A percentile compares a stretch with the other conserved stretches of the same genome.
Evolutionary conservation across 1,140 invertebrate species (phyloP).

Genomic region (Sycophaga agraensis): DNA sequence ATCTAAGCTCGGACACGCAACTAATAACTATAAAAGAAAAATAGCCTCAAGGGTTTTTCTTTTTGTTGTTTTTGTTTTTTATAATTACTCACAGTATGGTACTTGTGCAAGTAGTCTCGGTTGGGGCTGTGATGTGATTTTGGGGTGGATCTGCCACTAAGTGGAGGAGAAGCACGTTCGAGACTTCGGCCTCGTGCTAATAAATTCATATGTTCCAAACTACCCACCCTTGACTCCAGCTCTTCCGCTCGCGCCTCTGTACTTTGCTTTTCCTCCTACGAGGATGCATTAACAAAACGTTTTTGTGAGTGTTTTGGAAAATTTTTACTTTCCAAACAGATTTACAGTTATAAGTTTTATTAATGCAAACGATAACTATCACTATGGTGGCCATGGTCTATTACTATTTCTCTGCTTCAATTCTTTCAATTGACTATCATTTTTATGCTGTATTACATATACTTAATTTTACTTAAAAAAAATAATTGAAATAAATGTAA

Average conservation of each 20-base stretch:
- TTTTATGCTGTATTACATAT: too few species aligned
- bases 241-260: constrained; percentile 97
- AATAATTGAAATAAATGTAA: too few species aligned
- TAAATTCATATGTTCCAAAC: constrained; percentile 90
- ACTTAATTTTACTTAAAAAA: too few species aligned
- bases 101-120: constrained; percentile 79
- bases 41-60: background rate
- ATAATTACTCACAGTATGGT: constrained; percentile 72
- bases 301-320: constrained; percentile 6
- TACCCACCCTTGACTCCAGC: constrained; percentile 93
- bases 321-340: too few species aligned
- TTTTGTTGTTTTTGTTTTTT: constrained; percentile 9
- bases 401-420: too few species aligned
- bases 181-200: constrained; percentile 74
- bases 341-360: too few species aligned
- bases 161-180: constrained; percentile 74
- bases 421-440: too few species aligned
- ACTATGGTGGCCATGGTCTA: too few species aligned
- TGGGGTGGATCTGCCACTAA: constrained; percentile 79
- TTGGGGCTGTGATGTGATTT: constrained; percentile 76
- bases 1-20: background rate
- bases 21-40: background rate
- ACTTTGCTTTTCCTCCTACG: constrained; percentile 95
- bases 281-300: constrained; percentile 24
- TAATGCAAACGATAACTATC: too few species aligned